Base-by-base conservation (phyloP, 2,113 vertebrate species). In the Callipepla californica region DNA sequence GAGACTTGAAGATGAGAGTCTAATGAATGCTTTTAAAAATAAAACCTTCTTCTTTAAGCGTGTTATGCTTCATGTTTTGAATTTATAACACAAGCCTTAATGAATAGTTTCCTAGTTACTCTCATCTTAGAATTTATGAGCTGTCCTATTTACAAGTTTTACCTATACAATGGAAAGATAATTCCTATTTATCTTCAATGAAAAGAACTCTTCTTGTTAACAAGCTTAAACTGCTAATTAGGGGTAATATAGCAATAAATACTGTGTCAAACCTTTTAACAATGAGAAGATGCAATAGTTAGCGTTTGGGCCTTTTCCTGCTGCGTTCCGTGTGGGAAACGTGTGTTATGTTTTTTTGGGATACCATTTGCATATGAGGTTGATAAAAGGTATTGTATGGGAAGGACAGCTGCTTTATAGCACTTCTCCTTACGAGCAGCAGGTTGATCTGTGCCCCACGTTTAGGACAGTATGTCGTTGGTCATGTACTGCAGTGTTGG, bases 11-110 rank as follows among this genome's bases (percentile, higher is more conserved):
- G 89, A 93, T 94, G 95, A 95, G 89, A 96, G 87, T 55, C 66
- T 97, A 96, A 97, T 96, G 94, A 97, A 95, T 92, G 78, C 94
- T 95, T 96, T 94, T 90, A 89, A 93, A 96, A 97, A 93, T 94
- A 92, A 96, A 96, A 28, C 85, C 79, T 61, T 59, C 68, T 77
- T 87, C 81, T 88, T 95, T 92, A 94, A 93, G 65, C 55, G 16
- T 32, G 66, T 90, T 94, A 32, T 76, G 58, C 83, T 93, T 94
- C 90, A 84, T 92, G 92, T 92, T 93, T 95, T 95, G 96, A 95
- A 89, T 96, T 96, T 96, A 95, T 93, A 90, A 92, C 77, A 32
- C 32, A 75, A 75, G 69, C 48, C 59, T 87, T 96, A 95, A 96
- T 97, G 92, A 96, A 93, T 87, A 51, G 88, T 93, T 92, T 93